phyloP scores from a whole-genome alignment of 2,113 vertebrate genomes.

The Gnathonemus echidnorhynchus region DNA sequence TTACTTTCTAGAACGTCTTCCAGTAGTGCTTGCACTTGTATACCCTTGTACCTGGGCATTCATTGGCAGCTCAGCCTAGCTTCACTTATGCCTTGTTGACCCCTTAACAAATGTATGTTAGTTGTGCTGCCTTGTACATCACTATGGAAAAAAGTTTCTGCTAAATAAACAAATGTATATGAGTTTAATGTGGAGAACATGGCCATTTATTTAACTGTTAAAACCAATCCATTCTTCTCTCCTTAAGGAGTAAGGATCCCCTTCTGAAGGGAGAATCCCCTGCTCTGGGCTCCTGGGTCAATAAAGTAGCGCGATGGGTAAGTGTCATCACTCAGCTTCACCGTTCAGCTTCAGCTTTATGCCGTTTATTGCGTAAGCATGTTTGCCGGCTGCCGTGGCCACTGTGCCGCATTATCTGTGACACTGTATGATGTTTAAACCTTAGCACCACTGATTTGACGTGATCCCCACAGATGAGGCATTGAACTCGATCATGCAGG shows the following conservation, averaged over 20 bases:
- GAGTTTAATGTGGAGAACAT: not conserved
- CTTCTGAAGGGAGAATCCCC: conserved; percentile 72
- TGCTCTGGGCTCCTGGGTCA: conserved; percentile 71
- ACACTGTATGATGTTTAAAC: not conserved
- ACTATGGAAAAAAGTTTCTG: not conserved
- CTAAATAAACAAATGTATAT: not conserved
- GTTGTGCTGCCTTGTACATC: not conserved
- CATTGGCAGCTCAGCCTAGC: not conserved
- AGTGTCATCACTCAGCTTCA: conserved; percentile 32
- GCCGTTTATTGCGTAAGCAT: not conserved
- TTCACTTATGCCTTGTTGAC: not conserved
- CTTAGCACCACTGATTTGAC: not conserved
- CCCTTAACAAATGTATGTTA: not conserved
- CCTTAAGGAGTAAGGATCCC: conserved; percentile 69
- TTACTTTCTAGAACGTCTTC: not conserved
- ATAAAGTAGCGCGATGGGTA: conserved; percentile 81
- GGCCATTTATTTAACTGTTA: not conserved
- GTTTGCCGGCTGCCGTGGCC: not conserved
- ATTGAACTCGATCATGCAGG: conserved; percentile 97
- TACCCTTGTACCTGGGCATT: not conserved
- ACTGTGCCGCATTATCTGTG: not conserved
- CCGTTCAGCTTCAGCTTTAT: not conserved
- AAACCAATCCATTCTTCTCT: not conserved
- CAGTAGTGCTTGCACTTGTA: not conserved
- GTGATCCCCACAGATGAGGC: conserved; percentile 69